Evolutionary conservation across 2,888 invertebrate species (phyloP), one percentile per base, ranked within the genome.

Genomic region (Cheilosia pagana): DNA sequence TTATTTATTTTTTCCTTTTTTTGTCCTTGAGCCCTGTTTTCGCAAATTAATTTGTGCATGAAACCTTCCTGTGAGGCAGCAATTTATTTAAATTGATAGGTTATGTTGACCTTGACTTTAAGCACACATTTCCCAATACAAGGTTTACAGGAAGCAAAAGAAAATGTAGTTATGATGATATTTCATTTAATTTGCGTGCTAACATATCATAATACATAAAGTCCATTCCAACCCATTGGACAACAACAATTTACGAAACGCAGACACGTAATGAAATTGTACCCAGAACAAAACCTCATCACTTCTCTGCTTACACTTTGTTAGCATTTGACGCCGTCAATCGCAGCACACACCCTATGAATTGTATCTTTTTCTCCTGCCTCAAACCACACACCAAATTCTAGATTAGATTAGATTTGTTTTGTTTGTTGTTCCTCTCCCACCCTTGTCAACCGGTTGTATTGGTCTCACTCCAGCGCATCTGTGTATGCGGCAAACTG

Each of bases 341-440:
- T 53, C 52, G 31, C 23, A 14, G 31, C 68, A 77, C 67, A 48
- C 68, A 77, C 77, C 77, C 68, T 77, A 77, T 55, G 52, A 63
- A 16, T 60, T 53, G 43, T 60, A 59, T 59, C 50, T 28, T 52
- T 59, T 67, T 60, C 41, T 53, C 16, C 21, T 65, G 35, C 23
- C 21, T 14, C 53, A 35, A 50, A 57, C 74, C 53, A 35, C 43
- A 57, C 74, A 68, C 45, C 25, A 35, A 35, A 53, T 59, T 52
- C 60, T 68, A 25, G 50, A 50, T 65, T 48, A 67, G 41, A 52
- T 67, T 45, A 60, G 76, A 71, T 77, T 77, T 78, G 77, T 82
- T 82, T 78, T 82, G 68, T 52, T 68, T 78, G 39, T 41, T 52
- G 35, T 72, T 72, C 55, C 67, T 55, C 35, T 72, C 28, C n/a